A percentile compares a stretch with the other conserved stretches of the same genome.
Evolutionary conservation across 2,888 invertebrate species (phyloP).

Genomic region (Ernsta delagoae): DNA sequence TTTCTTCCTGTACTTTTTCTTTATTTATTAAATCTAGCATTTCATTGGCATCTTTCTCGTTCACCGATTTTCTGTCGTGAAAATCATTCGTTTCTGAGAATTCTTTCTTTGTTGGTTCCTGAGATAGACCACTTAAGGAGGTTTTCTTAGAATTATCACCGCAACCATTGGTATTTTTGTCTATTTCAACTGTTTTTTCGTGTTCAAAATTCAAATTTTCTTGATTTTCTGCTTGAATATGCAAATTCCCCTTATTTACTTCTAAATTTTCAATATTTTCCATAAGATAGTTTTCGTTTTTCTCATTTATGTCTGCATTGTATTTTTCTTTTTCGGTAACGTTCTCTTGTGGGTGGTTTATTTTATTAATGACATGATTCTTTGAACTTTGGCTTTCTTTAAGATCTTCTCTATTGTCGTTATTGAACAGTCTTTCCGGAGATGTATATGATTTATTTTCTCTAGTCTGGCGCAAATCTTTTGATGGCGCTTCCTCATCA

Average conservation of each 20-base stretch:
- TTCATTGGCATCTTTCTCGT: neutral
- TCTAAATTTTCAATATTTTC: constrained; percentile 18
- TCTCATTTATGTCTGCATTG: constrained; percentile 27
- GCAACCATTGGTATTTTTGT: neutral
- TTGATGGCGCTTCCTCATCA: neutral
- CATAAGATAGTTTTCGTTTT: constrained; percentile 10
- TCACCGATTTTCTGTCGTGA: neutral
- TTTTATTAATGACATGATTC: neutral
- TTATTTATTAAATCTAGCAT: neutral
- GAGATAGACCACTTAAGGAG: neutral
- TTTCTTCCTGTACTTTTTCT: neutral
- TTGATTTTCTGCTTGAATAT: constrained; percentile 1
- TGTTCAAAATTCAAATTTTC: neutral
- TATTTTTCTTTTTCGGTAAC: constrained; percentile 21
- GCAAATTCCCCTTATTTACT: neutral
- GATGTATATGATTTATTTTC: neutral
- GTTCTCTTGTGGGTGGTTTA: neutral
- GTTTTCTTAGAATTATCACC: neutral
- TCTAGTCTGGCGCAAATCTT: neutral
- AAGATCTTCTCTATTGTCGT: neutral
- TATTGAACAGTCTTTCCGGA: neutral
- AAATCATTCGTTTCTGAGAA: neutral
- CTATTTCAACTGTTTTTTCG: neutral
- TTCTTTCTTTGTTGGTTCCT: neutral
- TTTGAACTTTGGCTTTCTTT: neutral